These are phyloP conservation scores for Patella pellucida DNA, from an alignment of 2,888 invertebrate species.

Conservation along the genomic window DNA sequence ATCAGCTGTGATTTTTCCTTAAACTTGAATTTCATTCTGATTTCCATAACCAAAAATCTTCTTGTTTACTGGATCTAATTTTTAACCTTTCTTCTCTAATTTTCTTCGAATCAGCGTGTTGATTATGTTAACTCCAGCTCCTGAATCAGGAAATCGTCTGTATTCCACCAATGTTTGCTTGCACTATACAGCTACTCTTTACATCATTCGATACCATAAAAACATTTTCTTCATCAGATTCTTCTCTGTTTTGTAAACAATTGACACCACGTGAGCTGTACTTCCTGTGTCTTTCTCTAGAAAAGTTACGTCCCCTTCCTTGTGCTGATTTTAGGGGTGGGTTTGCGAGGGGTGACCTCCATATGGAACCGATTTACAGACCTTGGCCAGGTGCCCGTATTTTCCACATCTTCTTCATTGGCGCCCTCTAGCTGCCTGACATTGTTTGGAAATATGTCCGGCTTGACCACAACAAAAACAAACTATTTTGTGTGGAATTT, in stretches of 20 bases:
- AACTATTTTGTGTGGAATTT: no score
- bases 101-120: not conserved
- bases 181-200: not conserved
- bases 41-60: not conserved
- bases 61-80: not conserved
- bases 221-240: not conserved
- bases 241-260: not conserved
- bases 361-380: not conserved
- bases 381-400: constrained; percentile 7
- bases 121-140: not conserved
- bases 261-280: not conserved
- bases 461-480: constrained; percentile 16
- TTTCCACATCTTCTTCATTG: constrained; percentile 16
- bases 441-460: constrained; percentile 10
- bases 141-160: not conserved
- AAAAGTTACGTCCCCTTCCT: not conserved
- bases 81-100: not conserved
- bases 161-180: not conserved
- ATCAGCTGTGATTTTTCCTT: not conserved
- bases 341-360: no score
- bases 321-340: no score
- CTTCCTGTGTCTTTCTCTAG: not conserved
- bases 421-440: not conserved
- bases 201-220: not conserved
- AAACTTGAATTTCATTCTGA: not conserved